Conservation (phyloP, 2,888 invertebrate species). For the Rhaphigaster nebulosa region DNA sequence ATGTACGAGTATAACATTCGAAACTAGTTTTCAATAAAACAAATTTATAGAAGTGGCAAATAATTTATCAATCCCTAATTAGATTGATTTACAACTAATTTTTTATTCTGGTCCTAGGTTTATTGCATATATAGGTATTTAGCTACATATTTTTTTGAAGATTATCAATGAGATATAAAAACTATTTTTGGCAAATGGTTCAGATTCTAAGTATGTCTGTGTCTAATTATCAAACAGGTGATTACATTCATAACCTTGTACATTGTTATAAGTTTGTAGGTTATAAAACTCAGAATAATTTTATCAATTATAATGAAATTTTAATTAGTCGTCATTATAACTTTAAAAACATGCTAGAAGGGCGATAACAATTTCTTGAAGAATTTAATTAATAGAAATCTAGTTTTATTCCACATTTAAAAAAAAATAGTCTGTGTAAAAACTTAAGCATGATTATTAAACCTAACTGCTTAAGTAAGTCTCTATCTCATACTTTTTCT, state of each 20-base stretch:
- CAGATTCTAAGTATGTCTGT: not conserved
- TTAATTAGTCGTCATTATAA: not conserved
- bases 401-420: not conserved
- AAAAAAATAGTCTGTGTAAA: not conserved
- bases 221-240: slow-evolving; percentile 15
- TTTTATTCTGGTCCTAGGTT: too few species aligned
- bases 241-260: slow-evolving; percentile 9
- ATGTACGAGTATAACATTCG: too few species aligned
- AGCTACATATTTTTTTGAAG: not conserved
- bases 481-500: not conserved
- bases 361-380: not conserved
- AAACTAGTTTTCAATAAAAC: too few species aligned
- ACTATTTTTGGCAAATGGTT: not conserved
- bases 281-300: not conserved
- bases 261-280: slow-evolving; percentile 13
- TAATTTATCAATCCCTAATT: too few species aligned
- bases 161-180: not conserved
- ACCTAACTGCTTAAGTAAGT: slow-evolving; percentile 10
- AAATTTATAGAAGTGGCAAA: too few species aligned
- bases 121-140: too few species aligned
- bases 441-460: slow-evolving; percentile 14
- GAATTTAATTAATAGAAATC: not conserved
- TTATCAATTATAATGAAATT: not conserved
- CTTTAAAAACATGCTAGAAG: not conserved
- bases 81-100: too few species aligned